Conservation (phyloP, 2,113 vertebrate species). For the Macaca nemestrina region DNA sequence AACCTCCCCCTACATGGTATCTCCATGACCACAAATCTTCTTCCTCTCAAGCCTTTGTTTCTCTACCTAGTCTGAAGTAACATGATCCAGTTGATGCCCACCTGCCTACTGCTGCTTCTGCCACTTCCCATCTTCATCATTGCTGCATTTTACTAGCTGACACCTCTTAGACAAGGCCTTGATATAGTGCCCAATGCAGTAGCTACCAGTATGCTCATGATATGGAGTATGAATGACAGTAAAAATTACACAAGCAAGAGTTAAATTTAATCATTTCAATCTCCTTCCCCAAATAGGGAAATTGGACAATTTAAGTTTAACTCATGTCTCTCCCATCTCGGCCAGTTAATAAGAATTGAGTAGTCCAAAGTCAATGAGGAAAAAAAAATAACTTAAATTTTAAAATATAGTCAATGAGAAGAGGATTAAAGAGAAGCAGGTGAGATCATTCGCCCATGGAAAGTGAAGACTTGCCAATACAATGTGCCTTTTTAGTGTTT, state of each 20-base stretch:
- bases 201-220: not conserved
- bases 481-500: slow-evolving; percentile 19
- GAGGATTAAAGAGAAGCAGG: not conserved
- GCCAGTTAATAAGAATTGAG: not conserved
- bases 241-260: not conserved
- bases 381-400: not conserved
- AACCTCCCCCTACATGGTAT: not conserved
- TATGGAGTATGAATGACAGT: not conserved
- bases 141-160: not conserved
- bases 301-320: not conserved
- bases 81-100: too few species aligned
- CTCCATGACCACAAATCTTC: not conserved
- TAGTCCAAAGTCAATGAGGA: not conserved
- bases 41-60: not conserved
- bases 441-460: not conserved
- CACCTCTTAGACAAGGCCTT: not conserved
- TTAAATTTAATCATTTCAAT: not conserved
- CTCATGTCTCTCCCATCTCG: not conserved
- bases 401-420: not conserved
- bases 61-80: not conserved
- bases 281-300: not conserved
- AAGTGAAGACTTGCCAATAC: slow-evolving; percentile 2
- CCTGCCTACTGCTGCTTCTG: not conserved
- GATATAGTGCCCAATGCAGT: too few species aligned
- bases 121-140: not conserved